A percentile compares a stretch with the other conserved stretches of the same genome.
Conservation (phyloP, 1,140 invertebrate genomes). For the Orius insidiosus region DNA sequence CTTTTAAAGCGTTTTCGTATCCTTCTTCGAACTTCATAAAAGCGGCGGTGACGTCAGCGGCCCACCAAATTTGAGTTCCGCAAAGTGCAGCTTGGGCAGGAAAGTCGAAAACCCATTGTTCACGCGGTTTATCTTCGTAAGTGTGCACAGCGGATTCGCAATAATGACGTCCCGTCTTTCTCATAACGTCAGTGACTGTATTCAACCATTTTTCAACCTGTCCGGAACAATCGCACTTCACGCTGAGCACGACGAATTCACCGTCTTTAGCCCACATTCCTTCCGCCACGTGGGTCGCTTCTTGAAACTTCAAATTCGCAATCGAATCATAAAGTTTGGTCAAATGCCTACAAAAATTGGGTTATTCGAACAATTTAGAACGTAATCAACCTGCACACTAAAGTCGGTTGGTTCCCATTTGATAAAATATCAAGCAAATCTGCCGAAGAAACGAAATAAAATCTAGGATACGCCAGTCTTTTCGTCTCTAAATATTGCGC, state of each 20-base stretch:
- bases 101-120: constrained; percentile 84
- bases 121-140: constrained; percentile 80
- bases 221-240: constrained; percentile 64
- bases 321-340: constrained; percentile 90
- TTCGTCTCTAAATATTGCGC: constrained; percentile 93
- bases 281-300: constrained; percentile 41
- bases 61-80: constrained; percentile 92
- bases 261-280: constrained; percentile 83
- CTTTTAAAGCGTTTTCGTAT: constrained; percentile 78
- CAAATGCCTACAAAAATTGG: constrained; percentile 48
- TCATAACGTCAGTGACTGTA: constrained; percentile 65
- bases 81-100: constrained; percentile 75
- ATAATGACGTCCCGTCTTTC: constrained; percentile 55
- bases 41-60: constrained; percentile 75
- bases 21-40: constrained; percentile 84
- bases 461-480: constrained; percentile 78
- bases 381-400: constrained; percentile 34
- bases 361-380: not conserved
- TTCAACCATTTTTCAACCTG: constrained; percentile 86
- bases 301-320: constrained; percentile 53
- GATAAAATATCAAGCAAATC: constrained; percentile 91
- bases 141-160: constrained; percentile 61
- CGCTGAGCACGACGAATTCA: constrained; percentile 54
- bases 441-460: constrained; percentile 89
- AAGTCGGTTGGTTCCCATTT: constrained; percentile 82